Evolutionary conservation across 23 tunicate species (phyloP), one percentile per base, ranked within the genome.

Genomic region (Trididemnum clinides): DNA sequence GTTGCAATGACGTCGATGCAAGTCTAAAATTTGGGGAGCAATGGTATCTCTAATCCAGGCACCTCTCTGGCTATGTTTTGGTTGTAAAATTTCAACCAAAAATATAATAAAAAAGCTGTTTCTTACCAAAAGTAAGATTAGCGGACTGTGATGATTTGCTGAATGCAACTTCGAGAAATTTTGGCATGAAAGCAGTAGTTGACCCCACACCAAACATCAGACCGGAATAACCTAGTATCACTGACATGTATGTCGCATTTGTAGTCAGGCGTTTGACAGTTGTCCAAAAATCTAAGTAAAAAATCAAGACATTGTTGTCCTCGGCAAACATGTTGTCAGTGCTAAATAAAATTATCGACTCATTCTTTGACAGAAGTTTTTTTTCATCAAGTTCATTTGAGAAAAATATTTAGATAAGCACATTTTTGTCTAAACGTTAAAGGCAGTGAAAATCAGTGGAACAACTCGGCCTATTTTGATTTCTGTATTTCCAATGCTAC

Each of bases 161-260:
- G 85, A 83, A 94, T 29, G 82, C 85, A n/a, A 71, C 83, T 70
- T 94, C 98, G 50, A 94, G 85, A 62, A 81, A 85, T 35, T 94
- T 94, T 28, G 98, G 98, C 98, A 94, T 85, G 88, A 94, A 94
- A 4, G 98, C 85, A 1, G 98, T 88, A 51, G 89, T 37, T 12
- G 98, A 63, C 0, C 91, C 90, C 31, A 86, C 90, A 28, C 71
- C 81, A 34, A 94, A 94, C 98, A 94, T 94, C 2, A 94, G 34
- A 3, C 93, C 94, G 18, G 98, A 57, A 64, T 94, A 94, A 12
- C 89, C 89, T 33, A 89, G 29, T 0, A 94, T 82, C 2, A 94
- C 77, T 38, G 62, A 38, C 77, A 94, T 71, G 57, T 85, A 94
- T 0, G 87, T 22, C 1, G 84, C 76, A 36, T 94, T 89, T 21